A percentile compares a stretch with the other conserved stretches of the same genome.
Conservation (phyloP, 2,888 invertebrate genomes). For the Pristionchus mayeri region DNA sequence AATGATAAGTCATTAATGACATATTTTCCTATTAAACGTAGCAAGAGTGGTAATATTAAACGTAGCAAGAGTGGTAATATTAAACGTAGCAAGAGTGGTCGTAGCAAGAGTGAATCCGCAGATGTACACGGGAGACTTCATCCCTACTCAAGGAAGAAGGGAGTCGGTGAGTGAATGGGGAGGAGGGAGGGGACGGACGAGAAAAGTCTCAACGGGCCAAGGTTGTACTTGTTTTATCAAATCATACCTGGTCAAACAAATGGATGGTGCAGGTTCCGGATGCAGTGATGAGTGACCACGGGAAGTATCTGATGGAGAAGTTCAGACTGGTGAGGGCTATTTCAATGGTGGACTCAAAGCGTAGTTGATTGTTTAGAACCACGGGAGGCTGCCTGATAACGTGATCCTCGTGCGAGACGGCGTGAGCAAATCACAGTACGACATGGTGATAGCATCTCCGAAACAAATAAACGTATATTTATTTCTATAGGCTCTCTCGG, state of each 20-base stretch:
- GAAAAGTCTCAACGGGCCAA: no score
- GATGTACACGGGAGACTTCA: background rate
- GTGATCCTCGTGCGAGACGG: background rate
- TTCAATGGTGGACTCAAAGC: background rate
- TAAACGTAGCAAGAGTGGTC: no score
- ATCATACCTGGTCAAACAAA: no score
- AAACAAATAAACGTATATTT: no score
- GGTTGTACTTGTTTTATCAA: background rate
- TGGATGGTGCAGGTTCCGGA: background rate
- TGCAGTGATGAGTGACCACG: background rate
- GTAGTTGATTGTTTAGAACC: background rate
- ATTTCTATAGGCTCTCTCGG: no score
- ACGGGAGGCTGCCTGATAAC: background rate
- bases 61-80: no score
- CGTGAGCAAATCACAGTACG: background rate
- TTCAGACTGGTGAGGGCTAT: background rate
- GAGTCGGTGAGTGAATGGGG: background rate
- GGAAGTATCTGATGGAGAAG: background rate
- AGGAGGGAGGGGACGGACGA: no score
- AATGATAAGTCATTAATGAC: no score
- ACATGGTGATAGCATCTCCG: no score
- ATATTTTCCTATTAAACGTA: no score
- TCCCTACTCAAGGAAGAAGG: background rate
- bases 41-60: no score
- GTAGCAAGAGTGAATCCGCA: background rate